Evolutionary conservation across 2,888 invertebrate genomes (phyloP).

Genomic region (Pardosa pseudoannulata): DNA sequence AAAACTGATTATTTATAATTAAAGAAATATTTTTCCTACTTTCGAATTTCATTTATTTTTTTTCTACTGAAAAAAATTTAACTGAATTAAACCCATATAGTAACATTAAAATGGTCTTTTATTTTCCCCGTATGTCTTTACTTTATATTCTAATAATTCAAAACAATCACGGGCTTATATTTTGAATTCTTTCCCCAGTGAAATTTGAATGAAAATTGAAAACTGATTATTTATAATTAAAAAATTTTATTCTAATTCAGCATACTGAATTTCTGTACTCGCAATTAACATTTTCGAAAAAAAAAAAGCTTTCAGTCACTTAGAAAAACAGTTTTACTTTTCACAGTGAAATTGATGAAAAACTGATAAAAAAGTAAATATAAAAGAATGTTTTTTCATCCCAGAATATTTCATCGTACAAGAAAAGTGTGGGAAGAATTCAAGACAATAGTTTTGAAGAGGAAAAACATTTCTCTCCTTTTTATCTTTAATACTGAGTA

Average conservation of each 20-base stretch:
- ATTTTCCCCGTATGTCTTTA: too few species aligned
- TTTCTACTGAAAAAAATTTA: too few species aligned
- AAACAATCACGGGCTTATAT: constrained; percentile 3
- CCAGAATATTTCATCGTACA: neutral
- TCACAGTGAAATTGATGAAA: neutral
- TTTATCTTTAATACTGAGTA: too few species aligned
- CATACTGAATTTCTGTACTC: neutral
- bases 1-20: neutral
- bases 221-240: neutral
- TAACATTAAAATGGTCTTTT: too few species aligned
- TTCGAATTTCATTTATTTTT: too few species aligned
- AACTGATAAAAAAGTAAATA: neutral
- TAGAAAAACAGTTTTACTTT: neutral
- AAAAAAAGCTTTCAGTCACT: neutral
- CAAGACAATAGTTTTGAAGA: too few species aligned
- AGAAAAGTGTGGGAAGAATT: neutral
- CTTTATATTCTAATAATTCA: constrained; percentile 1
- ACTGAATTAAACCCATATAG: too few species aligned
- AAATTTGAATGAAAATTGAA: neutral
- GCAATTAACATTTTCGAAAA: neutral
- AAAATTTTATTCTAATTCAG: neutral
- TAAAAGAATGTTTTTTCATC: neutral
- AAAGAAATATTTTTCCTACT: too few species aligned
- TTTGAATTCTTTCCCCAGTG: neutral
- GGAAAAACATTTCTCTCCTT: too few species aligned